Evolutionary conservation across 2,797 vertebrate genomes (phyloP).

Genomic region (Coregonus ussuriensis): DNA sequence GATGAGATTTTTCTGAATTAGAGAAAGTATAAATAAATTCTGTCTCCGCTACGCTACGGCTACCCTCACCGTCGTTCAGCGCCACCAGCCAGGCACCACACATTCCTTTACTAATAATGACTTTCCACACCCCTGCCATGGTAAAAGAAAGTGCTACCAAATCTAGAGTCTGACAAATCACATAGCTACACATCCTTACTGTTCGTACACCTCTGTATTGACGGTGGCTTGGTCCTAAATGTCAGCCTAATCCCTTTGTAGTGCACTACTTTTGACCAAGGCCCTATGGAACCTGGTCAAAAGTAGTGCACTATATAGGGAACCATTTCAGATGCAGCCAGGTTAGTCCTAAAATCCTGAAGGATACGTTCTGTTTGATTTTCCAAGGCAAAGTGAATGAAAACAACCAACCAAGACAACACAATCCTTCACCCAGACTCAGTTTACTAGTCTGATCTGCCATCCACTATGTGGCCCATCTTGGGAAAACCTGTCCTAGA

Average conservation of each 20-base stretch:
- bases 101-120: constrained; percentile 2
- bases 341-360: no score
- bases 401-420: not conserved
- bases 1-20: constrained; percentile 33
- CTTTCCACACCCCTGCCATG: not conserved
- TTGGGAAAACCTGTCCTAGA: not conserved
- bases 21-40: constrained; percentile 23
- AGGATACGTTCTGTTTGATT: no score
- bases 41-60: constrained; percentile 14
- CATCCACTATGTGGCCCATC: not conserved
- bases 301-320: not conserved
- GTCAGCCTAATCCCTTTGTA: not conserved
- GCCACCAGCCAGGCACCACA: not conserved
- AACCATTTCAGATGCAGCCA: no score
- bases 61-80: not conserved
- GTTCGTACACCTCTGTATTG: not conserved
- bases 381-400: no score
- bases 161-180: not conserved
- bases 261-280: no score
- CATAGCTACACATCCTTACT: not conserved
- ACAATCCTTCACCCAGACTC: not conserved
- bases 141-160: not conserved
- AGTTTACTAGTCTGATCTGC: not conserved
- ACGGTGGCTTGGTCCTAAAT: not conserved
- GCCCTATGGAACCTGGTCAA: not conserved